Evolutionary conservation across 2,797 vertebrate species (phyloP).

Genomic region (Sebastes itinus): DNA sequence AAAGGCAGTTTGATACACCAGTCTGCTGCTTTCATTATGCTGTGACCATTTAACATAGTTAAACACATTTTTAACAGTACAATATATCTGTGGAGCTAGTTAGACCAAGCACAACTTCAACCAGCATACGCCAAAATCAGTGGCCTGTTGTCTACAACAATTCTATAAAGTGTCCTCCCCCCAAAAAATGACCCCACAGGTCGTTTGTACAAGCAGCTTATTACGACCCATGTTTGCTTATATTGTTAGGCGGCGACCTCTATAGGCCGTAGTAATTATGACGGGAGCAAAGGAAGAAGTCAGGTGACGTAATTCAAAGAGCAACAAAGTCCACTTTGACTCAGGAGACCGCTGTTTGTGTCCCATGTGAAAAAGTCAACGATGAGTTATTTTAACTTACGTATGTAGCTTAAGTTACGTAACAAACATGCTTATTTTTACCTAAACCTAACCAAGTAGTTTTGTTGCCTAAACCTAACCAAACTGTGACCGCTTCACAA

Average conservation of each 20-base stretch:
- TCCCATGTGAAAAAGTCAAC: not conserved
- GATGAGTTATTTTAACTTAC: not conserved
- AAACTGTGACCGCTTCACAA: not conserved
- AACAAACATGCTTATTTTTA: not conserved
- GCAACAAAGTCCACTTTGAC: rapidly evolving
- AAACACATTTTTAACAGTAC: not conserved
- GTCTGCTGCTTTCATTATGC: not conserved
- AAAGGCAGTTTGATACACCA: not conserved
- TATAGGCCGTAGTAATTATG: not conserved
- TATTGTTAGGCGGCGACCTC: not conserved
- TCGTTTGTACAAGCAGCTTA: not conserved
- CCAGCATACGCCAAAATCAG: not conserved
- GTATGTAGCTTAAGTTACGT: not conserved
- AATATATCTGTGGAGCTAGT: not conserved
- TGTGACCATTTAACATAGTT: not conserved
- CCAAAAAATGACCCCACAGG: rapidly evolving
- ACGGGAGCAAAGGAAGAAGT: not conserved
- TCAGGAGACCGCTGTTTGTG: not conserved
- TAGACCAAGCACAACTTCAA: not conserved
- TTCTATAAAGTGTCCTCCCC: too few species aligned
- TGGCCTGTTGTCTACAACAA: not conserved
- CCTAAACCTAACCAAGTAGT: not conserved
- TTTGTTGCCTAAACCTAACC: not conserved
- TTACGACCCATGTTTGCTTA: not conserved
- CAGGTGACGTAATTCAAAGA: not conserved